Conservation (phyloP, 2,888 invertebrate genomes). For the Atrina japonica region DNA sequence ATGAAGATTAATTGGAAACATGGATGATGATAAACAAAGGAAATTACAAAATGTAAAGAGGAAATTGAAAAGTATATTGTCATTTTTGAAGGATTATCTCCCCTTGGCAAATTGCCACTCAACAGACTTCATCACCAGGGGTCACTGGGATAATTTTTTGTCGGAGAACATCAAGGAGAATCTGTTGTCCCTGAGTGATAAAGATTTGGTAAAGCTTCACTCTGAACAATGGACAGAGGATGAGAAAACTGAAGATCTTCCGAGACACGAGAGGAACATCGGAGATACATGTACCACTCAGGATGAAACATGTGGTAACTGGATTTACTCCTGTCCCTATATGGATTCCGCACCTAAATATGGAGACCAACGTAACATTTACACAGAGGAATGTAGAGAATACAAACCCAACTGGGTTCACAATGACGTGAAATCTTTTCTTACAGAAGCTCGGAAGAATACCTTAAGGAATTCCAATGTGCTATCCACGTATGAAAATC, state of each 20-base stretch:
- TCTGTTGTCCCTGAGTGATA: constrained; percentile 51
- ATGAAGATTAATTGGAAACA: no score
- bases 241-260: background rate
- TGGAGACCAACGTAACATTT: constrained; percentile 14
- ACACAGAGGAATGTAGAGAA: constrained; percentile 17
- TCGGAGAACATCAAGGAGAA: constrained; percentile 55
- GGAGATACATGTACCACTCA: background rate
- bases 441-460: constrained; percentile 39
- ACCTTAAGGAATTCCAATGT: constrained; percentile 43
- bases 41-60: constrained; percentile 29
- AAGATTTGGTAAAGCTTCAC: constrained; percentile 53
- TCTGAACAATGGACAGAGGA: background rate
- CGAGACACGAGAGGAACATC: background rate
- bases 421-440: constrained; percentile 30
- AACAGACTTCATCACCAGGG: constrained; percentile 69
- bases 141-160: constrained; percentile 65
- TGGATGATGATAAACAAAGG: background rate
- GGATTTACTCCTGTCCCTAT: constrained; percentile 13
- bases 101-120: constrained; percentile 73
- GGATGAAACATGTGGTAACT: background rate
- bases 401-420: constrained; percentile 44
- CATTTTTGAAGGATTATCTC: constrained; percentile 63
- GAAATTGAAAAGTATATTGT: constrained; percentile 42
- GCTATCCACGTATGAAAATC: constrained; percentile 30
- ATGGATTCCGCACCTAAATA: constrained; percentile 11